These are phyloP conservation scores for Drosophila parvula DNA, from an alignment of 1,140 invertebrate species.

Conservation along the genomic window DNA sequence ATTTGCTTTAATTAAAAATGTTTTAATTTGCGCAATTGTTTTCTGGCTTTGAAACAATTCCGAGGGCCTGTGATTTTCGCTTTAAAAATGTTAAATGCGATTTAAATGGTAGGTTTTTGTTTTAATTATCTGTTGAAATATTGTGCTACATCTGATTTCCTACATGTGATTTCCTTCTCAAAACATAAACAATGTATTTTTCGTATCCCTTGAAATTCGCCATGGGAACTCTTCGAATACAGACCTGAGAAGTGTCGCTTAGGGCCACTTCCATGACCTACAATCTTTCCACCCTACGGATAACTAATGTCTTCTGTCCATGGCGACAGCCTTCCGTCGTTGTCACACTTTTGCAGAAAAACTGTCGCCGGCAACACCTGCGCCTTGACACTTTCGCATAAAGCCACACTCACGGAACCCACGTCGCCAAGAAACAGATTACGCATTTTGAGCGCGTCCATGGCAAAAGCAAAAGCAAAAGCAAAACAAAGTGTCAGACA, in stretches of 20 bases:
- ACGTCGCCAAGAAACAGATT: constrained; percentile 64
- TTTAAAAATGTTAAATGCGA: background rate
- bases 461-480: constrained; percentile 13
- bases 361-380: constrained; percentile 68
- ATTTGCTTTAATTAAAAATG: constrained; percentile 76
- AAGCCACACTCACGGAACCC: constrained; percentile 49
- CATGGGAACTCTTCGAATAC: background rate
- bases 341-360: constrained; percentile 46
- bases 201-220: background rate
- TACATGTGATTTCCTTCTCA: background rate
- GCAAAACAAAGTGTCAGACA: constrained; percentile 33
- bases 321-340: constrained; percentile 35
- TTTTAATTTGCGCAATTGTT: constrained; percentile 56
- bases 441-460: constrained; percentile 73
- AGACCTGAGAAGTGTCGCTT: background rate
- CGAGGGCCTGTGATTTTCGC: background rate
- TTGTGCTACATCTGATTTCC: background rate
- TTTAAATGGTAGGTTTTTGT: too few relatives aligned
- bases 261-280: constrained; percentile 25
- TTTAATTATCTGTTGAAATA: background rate
- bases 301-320: constrained; percentile 39
- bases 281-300: constrained; percentile 11
- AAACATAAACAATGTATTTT: background rate
- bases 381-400: constrained; percentile 76
- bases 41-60: background rate